Conservation (phyloP, 2,888 invertebrate species). For the Spodoptera exigua region DNA sequence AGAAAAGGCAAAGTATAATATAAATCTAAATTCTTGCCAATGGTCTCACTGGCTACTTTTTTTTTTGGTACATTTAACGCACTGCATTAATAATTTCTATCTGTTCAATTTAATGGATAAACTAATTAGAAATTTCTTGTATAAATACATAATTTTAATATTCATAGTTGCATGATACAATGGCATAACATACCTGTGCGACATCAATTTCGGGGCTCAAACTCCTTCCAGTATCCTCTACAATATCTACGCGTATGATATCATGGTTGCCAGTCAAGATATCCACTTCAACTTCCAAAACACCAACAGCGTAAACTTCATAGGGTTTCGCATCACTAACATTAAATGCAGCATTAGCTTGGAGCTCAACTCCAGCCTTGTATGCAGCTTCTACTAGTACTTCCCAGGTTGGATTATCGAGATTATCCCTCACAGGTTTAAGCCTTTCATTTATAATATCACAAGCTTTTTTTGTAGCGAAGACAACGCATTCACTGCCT, state of each 20-base stretch:
- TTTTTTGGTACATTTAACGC: too few relatives aligned
- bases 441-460: constrained; percentile 90
- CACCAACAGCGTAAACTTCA: constrained; percentile 90
- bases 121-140: too few relatives aligned
- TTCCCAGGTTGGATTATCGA: constrained; percentile 88
- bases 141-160: too few relatives aligned
- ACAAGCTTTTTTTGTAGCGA: constrained; percentile 90
- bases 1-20: too few relatives aligned
- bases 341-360: constrained; percentile 85
- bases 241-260: constrained; percentile 91
- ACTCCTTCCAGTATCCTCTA: constrained; percentile 93
- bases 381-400: constrained; percentile 76
- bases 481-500: constrained; percentile 91
- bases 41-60: too few relatives aligned
- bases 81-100: too few relatives aligned
- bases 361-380: constrained; percentile 38
- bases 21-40: too few relatives aligned
- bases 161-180: too few relatives aligned
- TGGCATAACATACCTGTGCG: constrained; percentile 89
- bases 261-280: constrained; percentile 93
- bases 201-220: constrained; percentile 93
- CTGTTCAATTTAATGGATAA: too few relatives aligned
- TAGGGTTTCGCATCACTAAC: constrained; percentile 87
- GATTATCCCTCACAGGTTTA: constrained; percentile 88
- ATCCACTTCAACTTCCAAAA: constrained; percentile 93